A percentile compares a stretch with the other conserved stretches of the same genome.
These are phyloP conservation scores for Liparis tanakae DNA, from an alignment of 2,797 vertebrate genomes.

Conservation along the genomic window DNA sequence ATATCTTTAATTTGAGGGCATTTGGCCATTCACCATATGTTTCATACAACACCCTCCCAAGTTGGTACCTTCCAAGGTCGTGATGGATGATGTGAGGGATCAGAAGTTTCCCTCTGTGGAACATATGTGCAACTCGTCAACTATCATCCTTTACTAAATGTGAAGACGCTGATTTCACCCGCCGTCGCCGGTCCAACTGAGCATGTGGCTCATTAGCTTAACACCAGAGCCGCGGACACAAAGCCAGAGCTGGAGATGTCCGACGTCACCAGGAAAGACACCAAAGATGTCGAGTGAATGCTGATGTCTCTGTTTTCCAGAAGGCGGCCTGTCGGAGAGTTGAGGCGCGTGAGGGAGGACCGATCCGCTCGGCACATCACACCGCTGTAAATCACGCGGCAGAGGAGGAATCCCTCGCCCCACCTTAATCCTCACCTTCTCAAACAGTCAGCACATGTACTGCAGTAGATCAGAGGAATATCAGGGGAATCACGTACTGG, in stretches of 20 bases:
- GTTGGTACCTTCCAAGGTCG: background rate
- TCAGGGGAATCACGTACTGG: constrained; percentile 24
- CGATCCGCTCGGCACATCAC: constrained; percentile 11
- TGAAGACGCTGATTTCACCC: background rate
- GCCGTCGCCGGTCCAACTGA: background rate
- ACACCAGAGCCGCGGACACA: background rate
- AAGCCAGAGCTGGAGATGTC: background rate
- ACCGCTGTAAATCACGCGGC: constrained; percentile 11
- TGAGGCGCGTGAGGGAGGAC: constrained; percentile 20
- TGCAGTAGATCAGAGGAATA: constrained; percentile 21
- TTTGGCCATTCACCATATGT: background rate
- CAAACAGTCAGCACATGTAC: constrained; percentile 45
- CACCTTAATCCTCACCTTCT: constrained; percentile 37
- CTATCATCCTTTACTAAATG: background rate
- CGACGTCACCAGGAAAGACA: background rate
- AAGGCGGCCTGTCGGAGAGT: constrained; percentile 1
- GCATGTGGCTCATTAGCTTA: background rate
- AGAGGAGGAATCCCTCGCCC: constrained; percentile 25
- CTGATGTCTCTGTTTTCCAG: constrained; percentile 12
- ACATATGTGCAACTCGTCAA: background rate
- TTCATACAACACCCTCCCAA: background rate
- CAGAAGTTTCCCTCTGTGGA: background rate
- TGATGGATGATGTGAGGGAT: background rate
- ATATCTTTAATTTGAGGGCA: too few relatives aligned
- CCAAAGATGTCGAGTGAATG: background rate